A percentile compares a stretch with the other conserved stretches of the same genome.
Conservation (phyloP, 2,113 vertebrate species). For the Hydrolagus affinis region DNA sequence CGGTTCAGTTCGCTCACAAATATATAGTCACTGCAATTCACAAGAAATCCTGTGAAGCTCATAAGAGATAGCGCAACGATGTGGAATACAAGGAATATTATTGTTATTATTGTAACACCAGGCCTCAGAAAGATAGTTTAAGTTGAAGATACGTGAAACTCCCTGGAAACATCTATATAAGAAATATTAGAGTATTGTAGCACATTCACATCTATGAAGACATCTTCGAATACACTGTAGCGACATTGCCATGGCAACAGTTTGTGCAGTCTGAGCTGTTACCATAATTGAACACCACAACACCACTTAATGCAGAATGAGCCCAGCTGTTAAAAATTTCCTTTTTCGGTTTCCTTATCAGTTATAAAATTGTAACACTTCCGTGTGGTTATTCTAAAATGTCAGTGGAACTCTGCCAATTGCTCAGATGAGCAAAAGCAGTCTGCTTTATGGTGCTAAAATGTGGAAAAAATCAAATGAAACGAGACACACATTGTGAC, state of each 20-base stretch:
- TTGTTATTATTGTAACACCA: no score
- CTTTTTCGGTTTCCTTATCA: not conserved
- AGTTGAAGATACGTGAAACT: not conserved
- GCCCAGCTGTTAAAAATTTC: no score
- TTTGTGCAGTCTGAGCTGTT: not conserved
- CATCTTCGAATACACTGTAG: not conserved
- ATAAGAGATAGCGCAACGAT: no score
- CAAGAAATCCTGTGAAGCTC: no score
- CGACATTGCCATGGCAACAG: not conserved
- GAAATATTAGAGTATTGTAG: not conserved
- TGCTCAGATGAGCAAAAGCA: no score
- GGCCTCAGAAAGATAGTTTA: not conserved
- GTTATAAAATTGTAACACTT: not conserved
- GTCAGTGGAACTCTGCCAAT: not conserved
- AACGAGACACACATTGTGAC: not conserved
- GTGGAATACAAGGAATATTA: no score
- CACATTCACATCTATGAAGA: not conserved
- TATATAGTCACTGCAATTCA: no score
- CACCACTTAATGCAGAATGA: not conserved
- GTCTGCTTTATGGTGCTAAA: no score
- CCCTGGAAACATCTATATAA: not conserved
- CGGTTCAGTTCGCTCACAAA: no score
- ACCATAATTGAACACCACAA: not conserved
- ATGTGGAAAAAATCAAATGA: not conserved
- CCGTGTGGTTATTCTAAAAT: not conserved